phyloP scores from a whole-genome alignment of 2,113 vertebrate species.

The Phocoena phocoena region DNA sequence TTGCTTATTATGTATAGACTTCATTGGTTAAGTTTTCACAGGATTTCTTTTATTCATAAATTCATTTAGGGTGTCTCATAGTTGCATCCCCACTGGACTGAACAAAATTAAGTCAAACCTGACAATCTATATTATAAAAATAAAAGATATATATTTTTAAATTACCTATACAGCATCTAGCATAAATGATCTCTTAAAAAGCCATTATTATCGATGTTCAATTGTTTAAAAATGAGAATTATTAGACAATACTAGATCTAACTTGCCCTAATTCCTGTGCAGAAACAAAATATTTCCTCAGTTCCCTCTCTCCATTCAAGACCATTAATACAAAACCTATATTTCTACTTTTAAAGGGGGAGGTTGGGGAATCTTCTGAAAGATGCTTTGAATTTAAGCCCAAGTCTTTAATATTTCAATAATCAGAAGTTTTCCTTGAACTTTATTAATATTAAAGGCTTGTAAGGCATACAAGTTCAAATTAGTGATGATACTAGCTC shows the following conservation, averaged over 20 bases:
- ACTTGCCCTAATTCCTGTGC: background rate
- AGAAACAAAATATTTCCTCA: background rate
- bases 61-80: background rate
- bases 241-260: background rate
- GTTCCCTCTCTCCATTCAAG: background rate
- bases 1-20: background rate
- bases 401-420: background rate
- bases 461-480: background rate
- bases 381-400: background rate
- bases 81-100: rapidly evolving
- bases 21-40: background rate
- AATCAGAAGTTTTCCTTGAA: background rate
- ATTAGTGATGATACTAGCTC: background rate
- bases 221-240: background rate
- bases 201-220: background rate
- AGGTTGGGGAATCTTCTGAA: background rate
- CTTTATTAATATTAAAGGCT: background rate
- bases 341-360: background rate
- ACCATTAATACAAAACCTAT: background rate
- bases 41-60: background rate
- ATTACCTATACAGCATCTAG: rapidly evolving
- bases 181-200: background rate
- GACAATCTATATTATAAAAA: background rate
- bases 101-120: background rate
- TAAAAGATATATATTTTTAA: background rate